Evolutionary conservation across 2,797 vertebrate genomes (phyloP), one percentile per base, ranked within the genome.

Genomic region (Champsocephalus esox): DNA sequence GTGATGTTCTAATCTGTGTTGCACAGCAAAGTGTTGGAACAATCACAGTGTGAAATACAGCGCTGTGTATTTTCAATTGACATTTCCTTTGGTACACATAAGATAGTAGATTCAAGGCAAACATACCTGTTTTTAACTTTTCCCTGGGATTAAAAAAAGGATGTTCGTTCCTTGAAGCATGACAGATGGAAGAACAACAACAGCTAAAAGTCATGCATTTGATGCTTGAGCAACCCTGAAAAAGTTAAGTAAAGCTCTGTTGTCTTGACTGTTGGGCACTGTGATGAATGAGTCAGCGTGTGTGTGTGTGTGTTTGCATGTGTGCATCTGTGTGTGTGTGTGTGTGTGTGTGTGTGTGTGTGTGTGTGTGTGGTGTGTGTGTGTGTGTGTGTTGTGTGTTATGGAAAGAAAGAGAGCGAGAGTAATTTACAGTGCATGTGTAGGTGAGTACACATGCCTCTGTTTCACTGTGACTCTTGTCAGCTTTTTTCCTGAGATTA

Each of bases 111-210:
- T 77, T 81, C 73, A 78, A 89, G 81, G 55, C 70, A 83, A 81
- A 71, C 75, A 75, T 83, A 81, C 82, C 83, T 28, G 89, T 86
- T 83, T 86, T 74, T 73, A 87, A 90, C 74, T 81, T 82, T 86
- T 83, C 77, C 43, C 56, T 60, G n/a, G 79, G 81, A 86, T 91
- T 76, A 81, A 73, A 79, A 81, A 85, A 68, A 73, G 68, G 70
- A 88, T 89, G 87, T 81, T 58, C 65, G 72, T 80, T 88, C 81
- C 79, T 90, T 87, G 83, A 83, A 91, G 87, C 89, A 66, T 93
- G 88, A 92, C 89, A 88, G 90, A 87, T 88, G 80, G 87, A 87
- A 82, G 78, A 90, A 90, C 86, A 91, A 88, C 88, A 90, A 71
- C 82, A 83, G 72, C 87, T 86, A 85, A 91, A 92, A 91, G 88